Evolutionary conservation across 1,140 invertebrate species (phyloP), one percentile per base, ranked within the genome.

Genomic region (Ostrea edulis): DNA sequence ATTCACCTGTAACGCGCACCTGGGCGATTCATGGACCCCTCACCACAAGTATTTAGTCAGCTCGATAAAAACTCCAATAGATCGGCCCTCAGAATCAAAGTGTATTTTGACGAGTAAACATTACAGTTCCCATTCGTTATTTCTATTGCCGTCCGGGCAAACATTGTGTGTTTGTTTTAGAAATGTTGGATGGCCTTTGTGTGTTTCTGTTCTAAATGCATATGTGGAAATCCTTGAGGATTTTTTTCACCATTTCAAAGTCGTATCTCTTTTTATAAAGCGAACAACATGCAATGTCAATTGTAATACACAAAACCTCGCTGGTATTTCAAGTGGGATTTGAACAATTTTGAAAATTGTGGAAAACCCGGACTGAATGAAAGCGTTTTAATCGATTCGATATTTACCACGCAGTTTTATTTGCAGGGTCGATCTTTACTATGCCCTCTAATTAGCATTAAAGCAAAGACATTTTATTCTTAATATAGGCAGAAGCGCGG

Each of bases 41-140:
- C 29, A 14, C 68, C 68, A 77, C 68, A 77, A 77, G 68, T 77
- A 77, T 77, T 77, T 77, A 77, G 68, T 12, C 25, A 77, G 68
- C 68, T 25, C 68, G 68, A 77, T 77, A 77, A 77, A 12, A 11
- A 25, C 2, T 14, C 68, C 68, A 8, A 77, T 9, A 12, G 25
- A 71, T 25, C 68, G 29, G 12, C 22, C 68, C 68, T 29, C 22
- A n/a, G 29, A 71, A 77, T 77, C 68, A 77, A 7, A 35, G 68
- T 7, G 25, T 22, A 77, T 77, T 25, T 25, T 35, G 25, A 25
- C 3, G 68, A 35, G 68, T 35, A 77, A 77, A 77, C 68, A 77
- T 77, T 35, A 29, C 12, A 35, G 25, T 8, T 9, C 68, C 35
- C 29, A 25, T 77, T 77, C 68, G 29, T 77, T 77, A 77, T 77